Evolutionary conservation across 2,113 vertebrate species (phyloP).

Genomic region (Pedionomus torquatus): DNA sequence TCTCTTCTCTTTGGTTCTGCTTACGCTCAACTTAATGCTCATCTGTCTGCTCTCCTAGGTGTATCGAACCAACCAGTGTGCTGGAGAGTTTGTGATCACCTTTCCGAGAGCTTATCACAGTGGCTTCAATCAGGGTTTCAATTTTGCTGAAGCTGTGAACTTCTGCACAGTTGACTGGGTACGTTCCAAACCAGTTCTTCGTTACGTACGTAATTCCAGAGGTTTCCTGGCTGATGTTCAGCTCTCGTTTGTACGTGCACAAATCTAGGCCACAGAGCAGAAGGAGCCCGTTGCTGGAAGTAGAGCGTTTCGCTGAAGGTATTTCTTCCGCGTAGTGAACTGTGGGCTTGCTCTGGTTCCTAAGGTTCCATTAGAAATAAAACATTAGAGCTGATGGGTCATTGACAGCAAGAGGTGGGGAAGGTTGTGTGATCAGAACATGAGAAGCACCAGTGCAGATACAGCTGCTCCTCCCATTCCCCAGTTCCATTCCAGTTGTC

Average conservation of each 20-base stretch:
- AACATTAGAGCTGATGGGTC: fast-evolving
- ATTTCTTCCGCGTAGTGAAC: not conserved
- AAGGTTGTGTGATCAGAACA: not conserved
- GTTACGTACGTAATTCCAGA: not conserved
- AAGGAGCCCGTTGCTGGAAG: not conserved
- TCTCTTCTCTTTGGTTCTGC: not conserved
- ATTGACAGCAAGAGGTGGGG: not conserved
- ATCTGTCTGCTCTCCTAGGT: slow-evolving; percentile 76
- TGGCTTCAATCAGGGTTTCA: slow-evolving; percentile 98
- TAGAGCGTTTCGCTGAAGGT: not conserved
- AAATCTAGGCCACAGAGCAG: not conserved
- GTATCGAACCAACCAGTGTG: slow-evolving; percentile 97
- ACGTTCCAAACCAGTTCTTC: slow-evolving; percentile 4
- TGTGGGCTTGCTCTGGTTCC: not conserved
- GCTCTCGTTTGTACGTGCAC: not conserved
- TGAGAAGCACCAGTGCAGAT: not conserved
- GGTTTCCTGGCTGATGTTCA: not conserved
- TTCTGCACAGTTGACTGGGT: slow-evolving; percentile 99
- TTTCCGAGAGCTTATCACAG: slow-evolving; percentile 98
- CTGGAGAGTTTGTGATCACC: slow-evolving; percentile 97
- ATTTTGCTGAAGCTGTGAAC: slow-evolving; percentile 98
- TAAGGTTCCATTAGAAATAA: not conserved
- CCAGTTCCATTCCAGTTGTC: not conserved
- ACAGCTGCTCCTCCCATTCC: not conserved
- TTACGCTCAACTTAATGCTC: not conserved